phyloP scores from a whole-genome alignment of 2,888 invertebrate genomes.

The Lepas anatifera region DNA sequence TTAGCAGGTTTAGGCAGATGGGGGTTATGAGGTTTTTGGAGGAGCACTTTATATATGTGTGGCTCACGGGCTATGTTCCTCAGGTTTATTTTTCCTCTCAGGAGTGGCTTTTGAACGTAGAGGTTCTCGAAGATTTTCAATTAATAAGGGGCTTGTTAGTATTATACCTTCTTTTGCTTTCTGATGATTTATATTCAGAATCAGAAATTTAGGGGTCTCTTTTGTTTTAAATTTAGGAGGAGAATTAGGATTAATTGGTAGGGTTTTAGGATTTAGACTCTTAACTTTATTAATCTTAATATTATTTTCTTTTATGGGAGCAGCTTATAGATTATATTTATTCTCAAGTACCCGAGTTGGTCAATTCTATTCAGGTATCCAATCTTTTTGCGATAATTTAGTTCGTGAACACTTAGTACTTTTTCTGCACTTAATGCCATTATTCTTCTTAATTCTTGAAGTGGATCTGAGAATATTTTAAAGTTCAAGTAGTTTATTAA shows the following conservation, averaged over 20 bases:
- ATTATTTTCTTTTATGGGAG: neutral
- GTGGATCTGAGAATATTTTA: neutral
- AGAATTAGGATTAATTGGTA: neutral
- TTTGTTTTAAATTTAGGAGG: neutral
- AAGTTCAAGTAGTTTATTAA: neutral
- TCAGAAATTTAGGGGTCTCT: neutral
- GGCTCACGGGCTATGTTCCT: neutral
- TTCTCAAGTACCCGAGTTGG: neutral
- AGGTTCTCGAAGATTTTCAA: neutral
- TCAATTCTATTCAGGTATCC: neutral
- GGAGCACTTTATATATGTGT: neutral
- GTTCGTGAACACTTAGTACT: neutral
- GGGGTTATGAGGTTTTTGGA: neutral
- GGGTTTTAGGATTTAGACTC: neutral
- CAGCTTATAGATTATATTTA: neutral
- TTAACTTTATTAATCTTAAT: neutral
- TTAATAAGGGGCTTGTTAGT: neutral
- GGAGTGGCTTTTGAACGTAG: neutral
- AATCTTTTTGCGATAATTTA: neutral
- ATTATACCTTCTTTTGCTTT: neutral
- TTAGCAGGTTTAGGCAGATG: conserved; percentile 8
- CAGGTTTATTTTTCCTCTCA: neutral
- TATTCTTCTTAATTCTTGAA: neutral
- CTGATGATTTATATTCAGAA: neutral
- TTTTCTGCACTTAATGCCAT: neutral